A percentile compares a stretch with the other conserved stretches of the same genome.
Evolutionary conservation across 2,888 invertebrate species (phyloP).

Genomic region (Latrodectus elegans): DNA sequence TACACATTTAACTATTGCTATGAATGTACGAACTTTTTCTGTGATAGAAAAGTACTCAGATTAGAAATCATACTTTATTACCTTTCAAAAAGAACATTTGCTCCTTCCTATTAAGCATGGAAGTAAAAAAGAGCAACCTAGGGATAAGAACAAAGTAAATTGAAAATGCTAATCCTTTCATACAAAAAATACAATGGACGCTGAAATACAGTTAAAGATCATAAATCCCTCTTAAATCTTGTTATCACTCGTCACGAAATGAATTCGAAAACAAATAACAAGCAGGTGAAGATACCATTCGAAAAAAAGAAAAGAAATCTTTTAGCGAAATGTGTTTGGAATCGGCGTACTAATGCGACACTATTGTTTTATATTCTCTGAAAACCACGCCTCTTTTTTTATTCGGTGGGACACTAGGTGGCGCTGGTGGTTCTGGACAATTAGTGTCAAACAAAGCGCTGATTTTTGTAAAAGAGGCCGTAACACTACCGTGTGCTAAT

Average conservation of each 20-base stretch:
- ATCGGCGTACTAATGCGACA: conserved; percentile 14
- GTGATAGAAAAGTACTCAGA: too few species aligned
- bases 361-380: neutral
- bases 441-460: conserved; percentile 28
- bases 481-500: conserved; percentile 8
- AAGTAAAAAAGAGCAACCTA: neutral
- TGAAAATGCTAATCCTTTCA: conserved; percentile 3
- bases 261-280: neutral
- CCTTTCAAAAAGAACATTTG: neutral
- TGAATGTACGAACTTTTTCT: too few species aligned
- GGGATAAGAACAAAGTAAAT: neutral
- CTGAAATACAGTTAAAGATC: neutral
- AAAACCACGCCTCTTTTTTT: neutral
- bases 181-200: conserved; percentile 10
- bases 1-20: too few species aligned
- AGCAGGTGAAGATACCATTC: too few species aligned
- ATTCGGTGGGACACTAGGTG: conserved; percentile 9
- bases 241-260: conserved; percentile 25
- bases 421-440: conserved; percentile 24
- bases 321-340: conserved; percentile 15
- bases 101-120: neutral
- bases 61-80: too few species aligned
- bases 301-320: conserved; percentile 10
- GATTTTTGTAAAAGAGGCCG: neutral
- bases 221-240: conserved; percentile 25